A percentile compares a stretch with the other conserved stretches of the same genome.
Evolutionary conservation across 2,888 invertebrate genomes (phyloP).

Genomic region (Microctonus hyperodae): DNA sequence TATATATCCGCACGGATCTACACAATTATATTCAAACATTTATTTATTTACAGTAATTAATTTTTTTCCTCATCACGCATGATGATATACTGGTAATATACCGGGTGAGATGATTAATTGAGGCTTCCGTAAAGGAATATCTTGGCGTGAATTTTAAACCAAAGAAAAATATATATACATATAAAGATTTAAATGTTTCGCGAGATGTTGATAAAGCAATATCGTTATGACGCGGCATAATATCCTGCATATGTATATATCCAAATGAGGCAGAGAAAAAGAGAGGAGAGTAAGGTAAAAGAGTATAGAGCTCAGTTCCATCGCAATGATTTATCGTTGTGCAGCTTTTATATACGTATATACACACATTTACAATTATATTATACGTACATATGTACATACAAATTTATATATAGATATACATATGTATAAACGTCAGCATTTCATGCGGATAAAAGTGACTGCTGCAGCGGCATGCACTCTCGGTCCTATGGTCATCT

Average conservation of each 20-base stretch:
- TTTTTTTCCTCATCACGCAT: neutral
- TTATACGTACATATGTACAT: neutral
- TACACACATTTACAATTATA: no score
- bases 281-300: neutral
- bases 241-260: slow-evolving; percentile 29
- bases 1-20: no score
- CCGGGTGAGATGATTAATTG: slow-evolving; percentile 17
- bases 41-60: neutral
- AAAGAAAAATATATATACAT: neutral
- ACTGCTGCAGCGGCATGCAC: neutral
- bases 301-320: neutral
- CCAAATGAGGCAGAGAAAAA: slow-evolving; percentile 12
- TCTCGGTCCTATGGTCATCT: slow-evolving; percentile 7
- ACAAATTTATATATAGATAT: neutral
- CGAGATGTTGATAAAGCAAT: slow-evolving; percentile 32
- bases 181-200: slow-evolving; percentile 22
- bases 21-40: no score
- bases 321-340: slow-evolving; percentile 26
- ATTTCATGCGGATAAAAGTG: slow-evolving; percentile 21
- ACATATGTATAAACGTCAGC: slow-evolving; percentile 3
- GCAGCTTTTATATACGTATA: slow-evolving; percentile 10
- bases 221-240: slow-evolving; percentile 32
- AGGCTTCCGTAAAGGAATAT: neutral
- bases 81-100: slow-evolving; percentile 12
- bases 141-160: neutral